Evolutionary conservation across 2,113 vertebrate species (phyloP), one percentile per base, ranked within the genome.

Genomic region (Actenoides lindsayi): DNA sequence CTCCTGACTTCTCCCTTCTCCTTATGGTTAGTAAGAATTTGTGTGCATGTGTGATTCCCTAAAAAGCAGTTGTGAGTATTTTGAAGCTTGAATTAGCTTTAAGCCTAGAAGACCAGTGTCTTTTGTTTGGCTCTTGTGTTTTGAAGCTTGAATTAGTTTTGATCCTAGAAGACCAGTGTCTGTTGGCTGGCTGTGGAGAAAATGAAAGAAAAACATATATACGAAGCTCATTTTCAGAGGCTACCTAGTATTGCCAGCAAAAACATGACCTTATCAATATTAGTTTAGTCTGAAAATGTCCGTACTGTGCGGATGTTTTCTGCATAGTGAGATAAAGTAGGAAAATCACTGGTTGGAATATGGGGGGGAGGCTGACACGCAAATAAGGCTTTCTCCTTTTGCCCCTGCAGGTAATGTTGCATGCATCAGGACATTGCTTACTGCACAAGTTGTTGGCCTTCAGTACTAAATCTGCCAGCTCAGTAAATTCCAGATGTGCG

Each of bases 401-500:
- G 59, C 63, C 76, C 51, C 37, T 83, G 31, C 53, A 31, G 69
- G 57, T 87, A 70, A 74, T 41, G 33, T 64, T 83, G 79, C 79
- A 17, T n/a, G 35, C 78, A 60, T 80, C 85, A 77, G 80, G 88
- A 57, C 78, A 93, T 89, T 63, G 62, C 71, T 87, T 73, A 62
- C 69, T 65, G 60, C 39, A 70, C 46, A 95, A 84, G 74, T 46
- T 71, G 79, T 78, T 96, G 94, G 95, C 67, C 88, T 92, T 95
- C 79, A 62, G 69, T 83, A 46, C 79, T 96, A 83, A 95, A 95
- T 96, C 95, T 96, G 96, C 97, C 94, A 94, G 87, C 96, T 98
- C 97, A 97, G 92, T 96, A 97, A 92, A 98, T 97, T 94, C 89
- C 95, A 95, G 97, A 96, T 83, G 83, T 94, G 94, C 97, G 97